These are phyloP conservation scores for Alentia gelatinosa DNA, from an alignment of 2,888 invertebrate species.

Conservation along the genomic window DNA sequence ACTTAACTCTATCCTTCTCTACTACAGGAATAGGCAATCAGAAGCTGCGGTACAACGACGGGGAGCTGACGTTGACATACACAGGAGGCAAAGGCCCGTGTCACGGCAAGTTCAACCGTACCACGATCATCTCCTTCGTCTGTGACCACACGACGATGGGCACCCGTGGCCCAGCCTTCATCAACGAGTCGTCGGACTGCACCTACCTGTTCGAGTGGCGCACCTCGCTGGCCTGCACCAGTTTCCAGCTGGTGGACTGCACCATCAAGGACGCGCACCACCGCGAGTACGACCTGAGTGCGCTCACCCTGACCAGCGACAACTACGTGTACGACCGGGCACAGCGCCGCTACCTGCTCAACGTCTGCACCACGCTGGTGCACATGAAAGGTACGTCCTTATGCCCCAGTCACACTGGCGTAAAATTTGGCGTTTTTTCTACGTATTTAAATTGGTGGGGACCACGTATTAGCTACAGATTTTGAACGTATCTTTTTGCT, in stretches of 20 bases:
- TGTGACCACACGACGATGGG: constrained; percentile 73
- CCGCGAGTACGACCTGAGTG: constrained; percentile 68
- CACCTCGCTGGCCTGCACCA: constrained; percentile 71
- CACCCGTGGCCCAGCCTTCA: constrained; percentile 66
- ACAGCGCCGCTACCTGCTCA: constrained; percentile 68
- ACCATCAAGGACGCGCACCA: constrained; percentile 48
- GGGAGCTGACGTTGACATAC: constrained; percentile 76
- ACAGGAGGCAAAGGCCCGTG: constrained; percentile 71
- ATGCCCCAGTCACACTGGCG: no score
- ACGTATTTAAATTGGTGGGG: no score
- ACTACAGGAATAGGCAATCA: constrained; percentile 69
- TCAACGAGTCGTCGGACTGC: constrained; percentile 70
- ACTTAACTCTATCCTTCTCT: no score
- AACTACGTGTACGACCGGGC: constrained; percentile 68
- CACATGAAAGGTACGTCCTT: constrained; percentile 72
- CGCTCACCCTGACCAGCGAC: constrained; percentile 65
- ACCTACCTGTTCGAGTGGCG: constrained; percentile 74
- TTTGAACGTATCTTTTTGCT: no score
- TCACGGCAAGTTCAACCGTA: constrained; percentile 68
- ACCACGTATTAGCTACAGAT: no score
- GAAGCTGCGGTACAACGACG: constrained; percentile 73
- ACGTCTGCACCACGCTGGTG: constrained; percentile 74
- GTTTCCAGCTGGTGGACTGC: constrained; percentile 69
- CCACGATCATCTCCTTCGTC: constrained; percentile 73
- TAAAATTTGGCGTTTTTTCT: no score